phyloP scores from a whole-genome alignment of 2,113 vertebrate genomes.

The Caracal caracal region DNA sequence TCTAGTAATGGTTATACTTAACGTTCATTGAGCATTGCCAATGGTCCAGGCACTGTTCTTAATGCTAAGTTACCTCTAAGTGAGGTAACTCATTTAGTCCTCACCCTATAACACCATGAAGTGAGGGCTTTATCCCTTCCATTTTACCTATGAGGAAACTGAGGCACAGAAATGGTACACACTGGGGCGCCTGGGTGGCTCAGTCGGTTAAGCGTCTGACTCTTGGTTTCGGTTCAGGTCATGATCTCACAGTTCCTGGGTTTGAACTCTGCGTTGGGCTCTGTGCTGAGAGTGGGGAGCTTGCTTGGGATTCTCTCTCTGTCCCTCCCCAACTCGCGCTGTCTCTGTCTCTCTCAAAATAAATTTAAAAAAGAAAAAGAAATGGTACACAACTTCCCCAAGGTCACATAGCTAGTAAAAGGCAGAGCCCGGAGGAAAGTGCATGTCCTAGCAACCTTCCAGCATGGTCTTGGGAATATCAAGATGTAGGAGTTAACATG shows the following conservation, averaged over 20 bases:
- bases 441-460: neutral
- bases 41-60: neutral
- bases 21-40: neutral
- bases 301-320: too few relatives aligned
- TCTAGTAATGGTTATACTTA: neutral
- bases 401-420: neutral
- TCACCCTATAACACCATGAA: neutral
- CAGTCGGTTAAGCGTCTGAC: too few relatives aligned
- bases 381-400: neutral
- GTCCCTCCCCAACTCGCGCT: too few relatives aligned
- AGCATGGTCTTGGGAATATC: conserved; percentile 3
- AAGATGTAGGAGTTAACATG: neutral
- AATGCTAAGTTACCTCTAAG: neutral
- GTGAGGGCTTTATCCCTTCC: neutral
- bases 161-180: neutral
- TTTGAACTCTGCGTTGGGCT: too few relatives aligned
- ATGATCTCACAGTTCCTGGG: too few relatives aligned
- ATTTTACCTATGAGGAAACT: neutral
- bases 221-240: too few relatives aligned
- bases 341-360: too few relatives aligned
- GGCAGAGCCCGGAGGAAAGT: neutral
- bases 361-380: neutral
- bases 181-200: neutral
- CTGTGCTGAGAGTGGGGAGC: too few relatives aligned
- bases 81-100: neutral